Evolutionary conservation across 2,797 vertebrate species (phyloP).

Genomic region (Tinamus major): DNA sequence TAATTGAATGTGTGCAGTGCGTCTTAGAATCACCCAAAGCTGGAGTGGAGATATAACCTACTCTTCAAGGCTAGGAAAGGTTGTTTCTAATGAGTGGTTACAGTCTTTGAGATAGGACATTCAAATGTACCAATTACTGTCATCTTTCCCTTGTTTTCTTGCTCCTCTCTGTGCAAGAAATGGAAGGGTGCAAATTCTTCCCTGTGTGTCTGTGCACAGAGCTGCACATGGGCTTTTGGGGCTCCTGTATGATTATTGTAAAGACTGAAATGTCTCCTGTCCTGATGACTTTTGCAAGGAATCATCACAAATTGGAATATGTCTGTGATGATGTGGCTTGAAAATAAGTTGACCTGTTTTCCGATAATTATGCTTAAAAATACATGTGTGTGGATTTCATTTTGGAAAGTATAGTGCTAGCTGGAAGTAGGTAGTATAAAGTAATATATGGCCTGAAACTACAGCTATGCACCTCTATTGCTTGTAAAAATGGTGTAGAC

Average conservation of each 20-base stretch:
- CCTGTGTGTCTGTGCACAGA: background rate
- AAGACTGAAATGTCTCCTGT: background rate
- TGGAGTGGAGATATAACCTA: background rate
- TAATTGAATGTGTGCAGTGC: background rate
- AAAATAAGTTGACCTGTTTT: background rate
- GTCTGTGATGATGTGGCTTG: background rate
- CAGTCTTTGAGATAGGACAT: background rate
- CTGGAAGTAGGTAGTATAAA: background rate
- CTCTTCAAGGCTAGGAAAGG: background rate
- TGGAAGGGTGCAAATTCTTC: rapidly evolving
- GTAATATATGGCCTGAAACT: background rate
- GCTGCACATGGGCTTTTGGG: background rate
- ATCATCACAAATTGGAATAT: background rate
- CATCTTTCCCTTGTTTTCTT: background rate
- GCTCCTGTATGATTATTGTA: background rate
- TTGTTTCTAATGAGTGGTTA: background rate
- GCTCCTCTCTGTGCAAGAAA: background rate
- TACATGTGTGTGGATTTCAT: background rate
- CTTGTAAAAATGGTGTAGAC: background rate
- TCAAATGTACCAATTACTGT: background rate
- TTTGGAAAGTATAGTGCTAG: background rate
- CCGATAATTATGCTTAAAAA: background rate
- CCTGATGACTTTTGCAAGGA: background rate
- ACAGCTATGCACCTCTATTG: background rate
- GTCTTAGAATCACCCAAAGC: background rate